phyloP scores from a whole-genome alignment of 2,888 invertebrate genomes.

The Rhaphigaster nebulosa region DNA sequence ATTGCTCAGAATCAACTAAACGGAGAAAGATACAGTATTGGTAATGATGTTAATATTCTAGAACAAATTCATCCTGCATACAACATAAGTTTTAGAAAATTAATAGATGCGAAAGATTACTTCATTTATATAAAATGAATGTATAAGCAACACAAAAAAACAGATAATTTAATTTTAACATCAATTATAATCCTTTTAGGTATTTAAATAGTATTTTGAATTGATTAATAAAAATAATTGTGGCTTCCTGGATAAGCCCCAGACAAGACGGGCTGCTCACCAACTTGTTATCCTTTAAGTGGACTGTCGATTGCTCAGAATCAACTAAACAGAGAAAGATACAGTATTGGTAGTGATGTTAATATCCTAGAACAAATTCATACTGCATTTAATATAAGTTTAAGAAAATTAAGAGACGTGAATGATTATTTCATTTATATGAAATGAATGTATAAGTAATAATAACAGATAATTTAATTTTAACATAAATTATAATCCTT shows the following conservation, averaged over 20 bases:
- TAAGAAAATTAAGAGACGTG: conserved; percentile 74
- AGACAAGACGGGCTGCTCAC: conserved; percentile 86
- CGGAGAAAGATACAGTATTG: conserved; percentile 71
- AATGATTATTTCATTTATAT: conserved; percentile 69
- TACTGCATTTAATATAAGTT: conserved; percentile 86
- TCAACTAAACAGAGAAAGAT: conserved; percentile 63
- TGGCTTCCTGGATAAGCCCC: conserved; percentile 96
- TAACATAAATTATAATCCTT: no score
- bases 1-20: conserved; percentile 82
- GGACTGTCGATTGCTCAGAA: conserved; percentile 97
- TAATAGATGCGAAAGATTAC: conserved; percentile 71
- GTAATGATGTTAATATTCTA: conserved; percentile 79
- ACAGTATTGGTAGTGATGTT: conserved; percentile 75
- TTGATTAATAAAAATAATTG: no score
- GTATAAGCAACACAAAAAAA: not conserved
- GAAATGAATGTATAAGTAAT: not conserved
- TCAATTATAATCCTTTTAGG: not conserved
- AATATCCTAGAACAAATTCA: conserved; percentile 83
- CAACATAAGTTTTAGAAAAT: conserved; percentile 81
- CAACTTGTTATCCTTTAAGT: conserved; percentile 97
- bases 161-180: not conserved
- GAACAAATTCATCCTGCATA: conserved; percentile 84
- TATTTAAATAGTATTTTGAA: not conserved
- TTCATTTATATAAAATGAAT: conserved; percentile 66
- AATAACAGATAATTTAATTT: no score